Conservation (phyloP, 2,113 vertebrate species). For the Sapajus apella region DNA sequence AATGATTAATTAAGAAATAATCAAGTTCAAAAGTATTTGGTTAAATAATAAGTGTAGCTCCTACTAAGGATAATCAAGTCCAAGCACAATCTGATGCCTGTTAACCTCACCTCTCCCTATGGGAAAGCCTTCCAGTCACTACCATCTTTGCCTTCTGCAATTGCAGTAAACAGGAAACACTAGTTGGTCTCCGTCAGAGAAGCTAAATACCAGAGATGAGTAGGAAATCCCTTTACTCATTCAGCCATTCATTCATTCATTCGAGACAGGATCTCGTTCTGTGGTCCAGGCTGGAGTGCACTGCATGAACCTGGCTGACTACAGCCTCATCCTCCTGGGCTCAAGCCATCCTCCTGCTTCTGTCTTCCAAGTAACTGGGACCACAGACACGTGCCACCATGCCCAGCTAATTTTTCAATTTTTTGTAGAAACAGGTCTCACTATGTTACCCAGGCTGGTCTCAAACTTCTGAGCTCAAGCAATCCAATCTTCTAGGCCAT, state of each 20-base stretch:
- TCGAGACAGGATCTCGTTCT: too few relatives aligned
- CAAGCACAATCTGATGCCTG: neutral
- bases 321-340: neutral
- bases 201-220: neutral
- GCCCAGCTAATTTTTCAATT: neutral
- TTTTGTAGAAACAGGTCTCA: neutral
- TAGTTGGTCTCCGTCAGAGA: neutral
- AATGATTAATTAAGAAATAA: conserved; percentile 5
- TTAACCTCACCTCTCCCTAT: too few relatives aligned
- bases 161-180: neutral
- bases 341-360: neutral
- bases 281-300: neutral
- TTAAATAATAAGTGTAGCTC: neutral
- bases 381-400: neutral
- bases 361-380: neutral
- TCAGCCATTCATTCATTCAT: too few relatives aligned
- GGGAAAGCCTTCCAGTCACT: neutral
- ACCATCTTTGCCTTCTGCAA: neutral
- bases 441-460: neutral
- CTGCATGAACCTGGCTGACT: neutral
- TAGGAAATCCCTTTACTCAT: neutral
- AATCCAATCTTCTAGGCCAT: neutral
- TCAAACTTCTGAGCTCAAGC: neutral
- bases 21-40: neutral
- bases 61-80: neutral